Percentiles rank a stretch among this genome's conserved stretches.
phyloP scores from a whole-genome alignment of 1,140 invertebrate genomes.

The Trachelipus rathkii region DNA sequence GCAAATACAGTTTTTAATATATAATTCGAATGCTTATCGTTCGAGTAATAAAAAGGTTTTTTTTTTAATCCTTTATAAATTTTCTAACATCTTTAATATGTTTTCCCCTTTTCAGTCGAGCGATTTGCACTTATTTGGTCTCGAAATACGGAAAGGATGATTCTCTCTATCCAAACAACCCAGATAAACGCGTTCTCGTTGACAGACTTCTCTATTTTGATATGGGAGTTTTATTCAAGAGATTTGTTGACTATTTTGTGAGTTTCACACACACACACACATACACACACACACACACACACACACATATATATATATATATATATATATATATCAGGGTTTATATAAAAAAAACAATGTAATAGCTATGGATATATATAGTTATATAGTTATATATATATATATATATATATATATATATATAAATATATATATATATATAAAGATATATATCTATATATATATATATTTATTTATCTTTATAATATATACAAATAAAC shows the following conservation, averaged over 20 bases:
- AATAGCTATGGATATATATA: no score
- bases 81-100: not conserved
- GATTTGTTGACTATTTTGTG: slow-evolving; percentile 20
- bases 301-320: slow-evolving; percentile 16
- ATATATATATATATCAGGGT: not conserved
- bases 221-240: slow-evolving; percentile 59
- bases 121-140: slow-evolving; percentile 65
- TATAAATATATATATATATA: no score
- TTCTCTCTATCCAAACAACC: slow-evolving; percentile 64
- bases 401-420: no score
- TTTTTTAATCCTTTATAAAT: not conserved
- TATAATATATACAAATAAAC: no score
- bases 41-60: no score
- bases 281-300: not conserved
- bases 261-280: not conserved
- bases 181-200: slow-evolving; percentile 63
- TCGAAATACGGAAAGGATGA: slow-evolving; percentile 67
- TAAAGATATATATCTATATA: no score
- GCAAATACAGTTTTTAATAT: no score
- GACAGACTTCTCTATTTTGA: slow-evolving; percentile 72
- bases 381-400: no score
- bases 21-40: no score
- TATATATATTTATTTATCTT: no score
- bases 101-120: slow-evolving; percentile 53
- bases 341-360: no score